Base-by-base conservation (phyloP, 2,797 vertebrate species). In the Pachyuromys duprasi region DNA sequence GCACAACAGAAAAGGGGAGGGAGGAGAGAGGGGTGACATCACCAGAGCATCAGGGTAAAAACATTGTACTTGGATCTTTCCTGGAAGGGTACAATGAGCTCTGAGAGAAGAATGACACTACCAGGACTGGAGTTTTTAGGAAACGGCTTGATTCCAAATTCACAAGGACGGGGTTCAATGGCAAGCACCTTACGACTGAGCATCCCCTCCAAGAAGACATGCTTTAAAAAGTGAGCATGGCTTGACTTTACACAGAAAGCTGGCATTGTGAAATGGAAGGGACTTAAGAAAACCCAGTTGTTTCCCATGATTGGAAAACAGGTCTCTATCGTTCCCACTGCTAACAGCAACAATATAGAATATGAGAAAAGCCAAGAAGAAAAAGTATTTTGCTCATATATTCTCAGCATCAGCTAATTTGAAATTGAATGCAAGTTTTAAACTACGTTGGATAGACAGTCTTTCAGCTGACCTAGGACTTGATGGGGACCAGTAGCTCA, bases 71-170 rank as follows among this genome's bases (percentile, higher is more conserved):
- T 1, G 14, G 26, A 20, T 12, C 31, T 18, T 12, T 6, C 33
- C 60, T 20, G 24, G 36, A 53, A 17, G 5, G 36, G 0, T 5
- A 0, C n/a, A 57, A 6, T n/a, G 22, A 20, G 28, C 5, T 36
- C 18, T 7, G 9, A 65, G 17, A 39, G 63, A 18, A 39, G 39
- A 60, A 22, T 18, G 49, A 33, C 55, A 63, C 17, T 3, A 3
- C 49, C n/a, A 17, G 60, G 7, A 13, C 3, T 18, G 1, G 0
- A 0, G 0, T 22, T 65, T 45, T 62, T 24, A 8, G 24, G 36
- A 31, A 28, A 67, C 2, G 28, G 5, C 76, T 70, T 36, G 12
- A 72, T 33, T 55, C 57, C 7, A 6, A 69, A 65, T 55, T 42
- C 86, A 60, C 49, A 13, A 17, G 24, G 80, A 62, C 55, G 22